Evolutionary conservation across 2,113 vertebrate genomes (phyloP), one percentile per base, ranked within the genome.

Genomic region (Rhegmatorhina hoffmannsi): DNA sequence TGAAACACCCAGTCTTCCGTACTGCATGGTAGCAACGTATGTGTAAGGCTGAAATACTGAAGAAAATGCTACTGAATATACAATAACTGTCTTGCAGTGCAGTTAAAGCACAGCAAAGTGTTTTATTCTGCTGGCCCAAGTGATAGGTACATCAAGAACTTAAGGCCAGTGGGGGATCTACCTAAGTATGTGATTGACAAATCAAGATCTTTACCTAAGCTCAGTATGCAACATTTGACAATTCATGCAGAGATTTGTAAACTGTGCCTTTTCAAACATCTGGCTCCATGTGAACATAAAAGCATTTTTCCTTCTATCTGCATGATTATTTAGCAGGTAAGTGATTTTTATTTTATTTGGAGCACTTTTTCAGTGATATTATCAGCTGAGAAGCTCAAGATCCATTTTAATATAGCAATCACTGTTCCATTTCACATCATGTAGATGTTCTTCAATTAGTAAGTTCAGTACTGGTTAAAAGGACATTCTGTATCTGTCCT

Each of bases 1-100:
- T 99, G 92, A 99, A 99, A 90, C 98, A 99, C 91, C 98, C 99
- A 4, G 98, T 98, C 95, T 99, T 99, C 95, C 98, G 98, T 94
- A 98, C 98, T 44, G 97, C 97, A 1, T 99, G 98, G 99, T 99
- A 98, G 98, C 95, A 91, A 60, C 15, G 88, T 84, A 20, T 0
- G 10, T 44, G 34, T 77, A 94, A 90, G 40, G 70, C 88, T 84
- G 90, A 76, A 90, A 17, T 79, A 47, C 72, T 73, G 77, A 94
- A 96, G 90, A 95, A 86, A 72, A 95, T 97, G 97, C 97, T 98
- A 98, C 97, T 98, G 97, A 98, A 95, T 84, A 80, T 73, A 95
- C 29, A 90, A 44, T 92, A 91, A 89, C 94, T 85, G 36, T 93
- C 62, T 70, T 85, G 50, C 78, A 79, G 90, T 94, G 84, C 96